Evolutionary conservation across 2,888 invertebrate species (phyloP), one percentile per base, ranked within the genome.

Genomic region (Mechanitis messenoides): DNA sequence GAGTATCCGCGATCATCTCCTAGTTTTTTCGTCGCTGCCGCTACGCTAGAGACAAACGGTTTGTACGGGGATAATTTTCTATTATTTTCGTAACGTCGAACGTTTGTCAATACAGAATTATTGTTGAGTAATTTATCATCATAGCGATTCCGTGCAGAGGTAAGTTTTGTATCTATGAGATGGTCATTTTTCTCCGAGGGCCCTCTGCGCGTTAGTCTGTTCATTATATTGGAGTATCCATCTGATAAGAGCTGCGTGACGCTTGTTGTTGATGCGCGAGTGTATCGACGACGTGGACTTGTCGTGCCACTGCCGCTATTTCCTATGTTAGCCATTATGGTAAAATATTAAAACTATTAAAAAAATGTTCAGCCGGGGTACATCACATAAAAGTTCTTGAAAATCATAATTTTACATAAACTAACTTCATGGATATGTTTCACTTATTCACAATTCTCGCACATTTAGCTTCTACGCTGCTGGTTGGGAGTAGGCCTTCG

Each of bases 221-320:
- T 96, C 74, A 97, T 92, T 71, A 97, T 92, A 85, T 93, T 96
- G 76, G 95, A 95, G 85, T 96, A 97, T 72, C 96, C 96, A 81
- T 97, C 96, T 72, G 94, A 94, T 72, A 97, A 90, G 75, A 97
- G 90, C 85, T 97, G 96, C 69, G 96, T 94, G 73, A 97, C 95
- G 87, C 96, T 96, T 56, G 94, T 92, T 64, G 94, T 94, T 58
- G 96, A 95, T 68, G 93, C 91, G 67, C 96, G 93, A 70, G 94
- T 91, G 85, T 96, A 96, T 70, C 95, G 93, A 78, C 92, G 92
- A 70, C 93, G 92, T 67, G 80, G 92, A 77, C 85, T 92, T 60
- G 86, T 83, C 68, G 84, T 80, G 65, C 78, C 81, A 73, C 79
- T 82, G 71, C 82, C 82, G 72, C 78, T 81, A 67, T 83, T 77